phyloP scores from a whole-genome alignment of 2,888 invertebrate genomes.

The Dione vanillae region DNA sequence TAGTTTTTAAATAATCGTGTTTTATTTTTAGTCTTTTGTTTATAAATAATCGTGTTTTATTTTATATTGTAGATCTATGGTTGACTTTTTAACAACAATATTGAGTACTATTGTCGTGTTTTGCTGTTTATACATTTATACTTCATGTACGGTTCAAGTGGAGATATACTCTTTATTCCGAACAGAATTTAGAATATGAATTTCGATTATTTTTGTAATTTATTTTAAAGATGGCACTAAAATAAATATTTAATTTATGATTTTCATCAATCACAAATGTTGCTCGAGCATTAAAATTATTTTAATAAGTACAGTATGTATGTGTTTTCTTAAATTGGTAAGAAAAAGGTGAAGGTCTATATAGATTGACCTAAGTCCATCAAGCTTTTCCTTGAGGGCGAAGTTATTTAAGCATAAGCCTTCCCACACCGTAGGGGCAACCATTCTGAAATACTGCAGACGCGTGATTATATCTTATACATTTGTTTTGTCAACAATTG shows the following conservation, averaged over 20 bases:
- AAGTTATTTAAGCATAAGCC: conserved; percentile 10
- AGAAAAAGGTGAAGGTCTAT: not conserved
- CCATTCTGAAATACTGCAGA: conserved; percentile 4
- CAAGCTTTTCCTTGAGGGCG: not conserved
- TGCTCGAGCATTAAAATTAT: not conserved
- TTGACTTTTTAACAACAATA: too few relatives aligned
- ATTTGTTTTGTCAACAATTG: not conserved
- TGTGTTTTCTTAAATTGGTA: not conserved
- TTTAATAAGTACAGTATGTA: not conserved
- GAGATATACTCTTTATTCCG: too few relatives aligned
- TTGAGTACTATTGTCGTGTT: too few relatives aligned
- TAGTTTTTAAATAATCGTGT: too few relatives aligned
- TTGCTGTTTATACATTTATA: too few relatives aligned
- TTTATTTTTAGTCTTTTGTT: too few relatives aligned
- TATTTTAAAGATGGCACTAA: not conserved
- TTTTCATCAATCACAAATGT: not conserved
- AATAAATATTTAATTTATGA: not conserved
- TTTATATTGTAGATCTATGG: too few relatives aligned
- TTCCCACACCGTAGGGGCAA: conserved; percentile 1
- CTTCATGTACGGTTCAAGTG: too few relatives aligned
- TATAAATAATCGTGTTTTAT: too few relatives aligned
- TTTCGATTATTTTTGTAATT: not conserved
- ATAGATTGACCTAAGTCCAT: not conserved
- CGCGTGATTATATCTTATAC: conserved; percentile 6
- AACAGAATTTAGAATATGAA: too few relatives aligned